These are phyloP conservation scores for Andinoacara biseriatus DNA, from an alignment of 2,113 vertebrate species.

Conservation along the genomic window DNA sequence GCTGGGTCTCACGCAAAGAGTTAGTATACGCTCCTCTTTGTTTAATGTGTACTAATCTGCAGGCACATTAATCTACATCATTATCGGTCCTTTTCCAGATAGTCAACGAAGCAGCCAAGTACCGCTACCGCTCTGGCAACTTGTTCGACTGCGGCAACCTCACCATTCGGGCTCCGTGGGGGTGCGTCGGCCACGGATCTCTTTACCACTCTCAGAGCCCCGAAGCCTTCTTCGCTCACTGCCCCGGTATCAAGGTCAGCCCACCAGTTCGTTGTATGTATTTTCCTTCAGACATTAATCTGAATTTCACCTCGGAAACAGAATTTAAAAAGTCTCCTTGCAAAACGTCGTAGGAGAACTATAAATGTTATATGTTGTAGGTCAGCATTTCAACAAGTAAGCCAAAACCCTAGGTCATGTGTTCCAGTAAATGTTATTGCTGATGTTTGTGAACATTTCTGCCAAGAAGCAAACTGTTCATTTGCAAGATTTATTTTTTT, in stretches of 20 bases:
- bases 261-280: background rate
- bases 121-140: conserved; percentile 96
- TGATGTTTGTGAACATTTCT: too few species aligned
- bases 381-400: too few species aligned
- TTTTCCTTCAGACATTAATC: background rate
- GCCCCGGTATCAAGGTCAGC: conserved; percentile 93
- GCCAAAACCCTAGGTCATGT: too few species aligned
- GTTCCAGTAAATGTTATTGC: too few species aligned
- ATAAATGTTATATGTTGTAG: too few species aligned
- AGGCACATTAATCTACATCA: background rate
- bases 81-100: conserved; percentile 80
- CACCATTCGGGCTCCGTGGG: conserved; percentile 96
- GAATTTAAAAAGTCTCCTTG: background rate
- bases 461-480: too few species aligned
- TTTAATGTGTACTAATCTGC: background rate
- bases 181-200: conserved; percentile 95
- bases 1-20: too few species aligned
- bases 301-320: background rate
- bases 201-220: conserved; percentile 98
- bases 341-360: background rate
- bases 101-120: conserved; percentile 98
- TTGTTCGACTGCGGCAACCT: conserved; percentile 94
- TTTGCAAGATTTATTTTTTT: background rate
- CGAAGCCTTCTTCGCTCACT: conserved; percentile 96
- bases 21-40: background rate